Evolutionary conservation across 2,888 invertebrate genomes (phyloP), one percentile per base, ranked within the genome.

Genomic region (Parnassius apollo): DNA sequence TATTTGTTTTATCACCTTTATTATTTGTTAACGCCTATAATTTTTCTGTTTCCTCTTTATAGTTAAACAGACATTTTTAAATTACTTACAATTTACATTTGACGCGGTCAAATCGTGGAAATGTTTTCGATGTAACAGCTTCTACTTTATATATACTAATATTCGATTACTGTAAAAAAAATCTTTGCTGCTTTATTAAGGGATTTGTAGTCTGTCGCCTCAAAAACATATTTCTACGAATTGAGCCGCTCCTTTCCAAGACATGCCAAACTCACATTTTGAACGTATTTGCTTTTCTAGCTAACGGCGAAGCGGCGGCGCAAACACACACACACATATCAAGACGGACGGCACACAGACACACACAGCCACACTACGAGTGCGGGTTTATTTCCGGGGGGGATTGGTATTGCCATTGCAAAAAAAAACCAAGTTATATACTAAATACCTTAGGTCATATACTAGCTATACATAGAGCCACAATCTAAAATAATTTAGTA

Each of bases 311-410:
- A 70, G 76, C 81, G 83, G 84, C 78, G 87, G 85, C 75, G 82
- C 77, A 86, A 82, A 89, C 84, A 88, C 82, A 86, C 82, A 83
- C 84, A 90, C 90, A 91, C 91, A 91, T 91, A 91, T 91, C 91
- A 91, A 90, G 91, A 89, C 79, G 88, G 90, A 85, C 77, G 88
- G 83, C 86, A 89, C 86, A 86, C 80, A 77, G 82, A 83, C 85
- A 85, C 80, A 82, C 85, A 64, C 64, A 59, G 62, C 58, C 62
- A 59, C 82, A 77, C 78, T 81, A 82, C 83, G 83, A 80, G 83
- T 76, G 81, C 78, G 80, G 78, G 48, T 49, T 61, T 35, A 54
- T 54, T 54, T 13, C 46, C 54, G 51, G 59, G 55, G 75, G 75
- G 78, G 78, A 78, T 57, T 55, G 65, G 69, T 65, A 66, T 70